phyloP scores from a whole-genome alignment of 2,888 invertebrate species.

The Leptopterna dolabrata region DNA sequence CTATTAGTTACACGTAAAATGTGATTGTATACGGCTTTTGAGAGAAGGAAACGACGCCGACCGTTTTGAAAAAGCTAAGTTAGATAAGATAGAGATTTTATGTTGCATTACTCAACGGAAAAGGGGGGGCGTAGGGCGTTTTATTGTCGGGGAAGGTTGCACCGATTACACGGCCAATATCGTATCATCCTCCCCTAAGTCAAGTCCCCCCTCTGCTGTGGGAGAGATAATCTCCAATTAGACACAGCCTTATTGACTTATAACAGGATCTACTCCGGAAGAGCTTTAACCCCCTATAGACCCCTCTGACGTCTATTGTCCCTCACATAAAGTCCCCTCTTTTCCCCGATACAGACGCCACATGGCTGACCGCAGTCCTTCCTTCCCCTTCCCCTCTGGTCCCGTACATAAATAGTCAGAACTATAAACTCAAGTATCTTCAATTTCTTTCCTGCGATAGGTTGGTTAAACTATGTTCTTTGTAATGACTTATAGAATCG shows the following conservation, averaged over 20 bases:
- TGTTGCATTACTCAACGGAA: slow-evolving; percentile 40
- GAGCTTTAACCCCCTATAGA: slow-evolving; percentile 12
- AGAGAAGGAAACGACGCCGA: slow-evolving; percentile 25
- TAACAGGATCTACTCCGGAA: slow-evolving; percentile 53
- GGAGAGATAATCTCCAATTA: slow-evolving; percentile 53
- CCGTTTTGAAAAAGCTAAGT: neutral
- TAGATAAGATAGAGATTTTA: slow-evolving; percentile 53
- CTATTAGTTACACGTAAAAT: neutral
- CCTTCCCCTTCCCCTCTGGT: neutral
- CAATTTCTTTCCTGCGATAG: neutral
- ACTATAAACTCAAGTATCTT: neutral
- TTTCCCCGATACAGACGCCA: slow-evolving; percentile 16
- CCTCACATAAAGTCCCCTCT: neutral
- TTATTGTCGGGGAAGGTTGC: slow-evolving; percentile 45
- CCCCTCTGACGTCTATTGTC: slow-evolving; percentile 6
- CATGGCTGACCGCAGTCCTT: slow-evolving; percentile 47
- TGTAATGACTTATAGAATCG: neutral
- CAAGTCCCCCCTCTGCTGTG: neutral
- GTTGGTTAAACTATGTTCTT: neutral
- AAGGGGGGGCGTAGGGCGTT: slow-evolving; percentile 3
- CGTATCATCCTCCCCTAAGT: slow-evolving; percentile 48
- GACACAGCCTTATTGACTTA: slow-evolving; percentile 55
- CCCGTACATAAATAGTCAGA: neutral
- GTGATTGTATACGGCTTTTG: slow-evolving; percentile 14
- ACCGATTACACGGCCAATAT: slow-evolving; percentile 53